These are phyloP conservation scores for Cyanoderma ruficeps DNA, from an alignment of 2,113 vertebrate genomes.

Conservation along the genomic window DNA sequence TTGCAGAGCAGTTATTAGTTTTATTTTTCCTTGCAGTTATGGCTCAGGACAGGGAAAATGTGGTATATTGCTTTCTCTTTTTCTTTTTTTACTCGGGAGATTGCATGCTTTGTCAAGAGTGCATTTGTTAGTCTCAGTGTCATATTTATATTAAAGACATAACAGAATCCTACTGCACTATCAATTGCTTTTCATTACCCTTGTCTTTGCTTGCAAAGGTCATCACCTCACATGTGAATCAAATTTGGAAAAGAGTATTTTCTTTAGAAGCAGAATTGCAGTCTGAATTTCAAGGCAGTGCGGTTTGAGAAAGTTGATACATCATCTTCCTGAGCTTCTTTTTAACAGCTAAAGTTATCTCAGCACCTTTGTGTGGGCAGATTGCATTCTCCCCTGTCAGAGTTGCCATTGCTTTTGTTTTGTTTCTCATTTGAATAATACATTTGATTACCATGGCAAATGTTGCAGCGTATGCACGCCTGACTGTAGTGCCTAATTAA, in stretches of 20 bases:
- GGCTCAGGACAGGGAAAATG: background rate
- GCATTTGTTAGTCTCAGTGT: background rate
- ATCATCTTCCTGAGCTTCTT: background rate
- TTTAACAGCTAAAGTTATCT: constrained; percentile 24
- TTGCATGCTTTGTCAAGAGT: background rate
- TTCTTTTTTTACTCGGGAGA: background rate
- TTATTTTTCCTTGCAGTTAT: constrained; percentile 15
- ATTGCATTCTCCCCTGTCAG: constrained; percentile 40
- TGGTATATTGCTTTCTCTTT: background rate
- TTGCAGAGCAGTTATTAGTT: constrained; percentile 21
- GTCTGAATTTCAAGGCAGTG: background rate
- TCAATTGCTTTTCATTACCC: constrained; percentile 58
- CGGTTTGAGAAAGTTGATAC: background rate
- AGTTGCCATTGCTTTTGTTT: constrained; percentile 67
- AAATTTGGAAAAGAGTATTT: constrained; percentile 23
- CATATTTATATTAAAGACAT: constrained; percentile 5
- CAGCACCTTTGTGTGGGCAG: constrained; percentile 45
- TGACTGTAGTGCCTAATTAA: constrained; percentile 84
- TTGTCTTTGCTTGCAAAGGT: constrained; percentile 8
- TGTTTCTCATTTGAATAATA: constrained; percentile 77
- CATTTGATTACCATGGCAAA: constrained; percentile 81
- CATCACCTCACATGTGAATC: background rate
- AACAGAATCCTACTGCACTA: constrained; percentile 10
- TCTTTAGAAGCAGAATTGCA: background rate
- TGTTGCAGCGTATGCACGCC: constrained; percentile 62